phyloP scores from a whole-genome alignment of 2,888 invertebrate species.

The Anticlea derivata region DNA sequence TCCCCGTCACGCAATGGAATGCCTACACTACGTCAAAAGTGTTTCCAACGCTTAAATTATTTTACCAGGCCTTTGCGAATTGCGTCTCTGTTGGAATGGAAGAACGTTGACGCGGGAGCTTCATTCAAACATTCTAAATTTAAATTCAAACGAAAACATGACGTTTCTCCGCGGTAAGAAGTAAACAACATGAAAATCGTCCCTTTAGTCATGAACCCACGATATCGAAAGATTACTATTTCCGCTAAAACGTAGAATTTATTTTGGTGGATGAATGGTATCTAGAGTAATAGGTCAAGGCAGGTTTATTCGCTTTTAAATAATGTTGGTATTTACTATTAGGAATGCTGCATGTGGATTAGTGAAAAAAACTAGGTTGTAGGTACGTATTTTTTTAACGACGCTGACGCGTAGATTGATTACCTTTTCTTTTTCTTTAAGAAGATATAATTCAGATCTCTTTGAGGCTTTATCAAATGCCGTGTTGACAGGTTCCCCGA shows the following conservation, averaged over 20 bases:
- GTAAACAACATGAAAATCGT: conserved; percentile 34
- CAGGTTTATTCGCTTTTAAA: conserved; percentile 21
- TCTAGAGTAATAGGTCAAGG: conserved; percentile 40
- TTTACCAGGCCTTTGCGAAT: conserved; percentile 20
- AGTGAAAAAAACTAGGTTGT: conserved; percentile 6
- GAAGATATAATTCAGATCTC: too few species aligned
- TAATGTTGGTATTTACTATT: conserved; percentile 11
- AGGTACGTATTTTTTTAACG: background rate
- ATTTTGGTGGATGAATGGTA: conserved; percentile 27
- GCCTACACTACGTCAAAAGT: conserved; percentile 27
- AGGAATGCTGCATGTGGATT: conserved; percentile 11
- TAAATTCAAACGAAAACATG: conserved; percentile 39
- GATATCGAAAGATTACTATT: conserved; percentile 26
- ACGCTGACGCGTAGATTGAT: background rate
- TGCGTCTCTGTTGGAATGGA: conserved; percentile 35
- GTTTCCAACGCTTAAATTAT: conserved; percentile 25
- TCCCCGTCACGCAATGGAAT: conserved; percentile 21
- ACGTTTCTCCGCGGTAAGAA: conserved; percentile 30
- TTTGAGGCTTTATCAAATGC: too few species aligned
- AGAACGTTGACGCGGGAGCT: conserved; percentile 36
- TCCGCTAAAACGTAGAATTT: conserved; percentile 14
- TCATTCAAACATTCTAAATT: conserved; percentile 43
- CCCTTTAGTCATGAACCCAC: conserved; percentile 10
- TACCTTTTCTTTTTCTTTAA: too few species aligned
- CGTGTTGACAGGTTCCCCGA: too few species aligned